Conservation (phyloP, 2,113 vertebrate genomes). For the Dipodomys ordii region DNA sequence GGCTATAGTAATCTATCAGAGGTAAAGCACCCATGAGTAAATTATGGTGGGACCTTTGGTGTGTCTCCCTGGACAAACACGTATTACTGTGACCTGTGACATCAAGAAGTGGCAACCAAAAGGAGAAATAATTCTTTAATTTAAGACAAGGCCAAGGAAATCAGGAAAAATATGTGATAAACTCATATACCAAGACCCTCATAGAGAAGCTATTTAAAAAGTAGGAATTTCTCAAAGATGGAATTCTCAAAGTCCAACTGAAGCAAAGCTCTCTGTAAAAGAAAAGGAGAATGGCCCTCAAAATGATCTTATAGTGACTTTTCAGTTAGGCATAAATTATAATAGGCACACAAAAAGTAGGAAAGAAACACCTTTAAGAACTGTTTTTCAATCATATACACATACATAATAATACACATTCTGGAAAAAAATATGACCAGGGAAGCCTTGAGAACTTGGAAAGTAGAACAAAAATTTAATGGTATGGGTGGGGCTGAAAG, state of each 20-base stretch:
- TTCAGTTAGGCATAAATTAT: constrained; percentile 2
- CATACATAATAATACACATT: background rate
- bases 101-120: constrained; percentile 17
- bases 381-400: constrained; percentile 39
- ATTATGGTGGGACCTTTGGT: background rate
- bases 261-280: constrained; percentile 19
- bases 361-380: constrained; percentile 5
- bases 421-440: background rate
- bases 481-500: no score
- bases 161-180: constrained; percentile 36
- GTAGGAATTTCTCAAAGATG: background rate
- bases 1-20: constrained; percentile 36
- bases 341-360: background rate
- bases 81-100: background rate
- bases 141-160: constrained; percentile 43
- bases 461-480: constrained; percentile 38
- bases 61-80: background rate
- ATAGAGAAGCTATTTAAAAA: background rate
- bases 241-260: background rate
- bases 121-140: constrained; percentile 12
- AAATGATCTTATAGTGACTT: background rate
- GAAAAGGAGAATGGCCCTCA: constrained; percentile 33
- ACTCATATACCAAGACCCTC: background rate
- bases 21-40: background rate
- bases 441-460: background rate